Evolutionary conservation across 1,140 invertebrate genomes (phyloP).

Genomic region (Papilio xuthus): DNA sequence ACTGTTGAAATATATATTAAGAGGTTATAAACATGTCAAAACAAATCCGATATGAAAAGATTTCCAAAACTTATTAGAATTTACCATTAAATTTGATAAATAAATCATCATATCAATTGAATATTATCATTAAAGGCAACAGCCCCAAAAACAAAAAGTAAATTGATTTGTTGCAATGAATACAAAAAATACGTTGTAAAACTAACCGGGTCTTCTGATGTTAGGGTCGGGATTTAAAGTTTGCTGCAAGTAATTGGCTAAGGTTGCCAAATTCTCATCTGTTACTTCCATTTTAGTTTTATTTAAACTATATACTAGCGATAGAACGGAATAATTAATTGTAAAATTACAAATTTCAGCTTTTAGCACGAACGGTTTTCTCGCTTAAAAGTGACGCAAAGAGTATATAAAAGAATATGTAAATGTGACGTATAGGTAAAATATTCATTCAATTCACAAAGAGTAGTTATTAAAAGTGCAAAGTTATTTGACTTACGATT

Average conservation of each 20-base stretch:
- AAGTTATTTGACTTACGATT: not conserved
- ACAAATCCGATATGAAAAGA: constrained; percentile 17
- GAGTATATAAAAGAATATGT: not conserved
- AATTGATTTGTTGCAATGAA: not conserved
- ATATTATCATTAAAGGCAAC: constrained; percentile 29
- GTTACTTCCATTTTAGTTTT: constrained; percentile 88
- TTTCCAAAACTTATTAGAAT: constrained; percentile 12
- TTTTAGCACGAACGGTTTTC: not conserved
- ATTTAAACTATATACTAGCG: not conserved
- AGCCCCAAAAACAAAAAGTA: not conserved
- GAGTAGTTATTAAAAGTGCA: not conserved
- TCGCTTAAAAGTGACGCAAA: not conserved
- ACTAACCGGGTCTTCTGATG: constrained; percentile 91
- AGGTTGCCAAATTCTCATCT: constrained; percentile 89
- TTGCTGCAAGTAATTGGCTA: constrained; percentile 92
- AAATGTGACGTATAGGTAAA: not conserved
- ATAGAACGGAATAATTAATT: constrained; percentile 7
- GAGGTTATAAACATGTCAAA: constrained; percentile 25
- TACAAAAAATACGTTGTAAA: constrained; percentile 28
- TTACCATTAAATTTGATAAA: not conserved
- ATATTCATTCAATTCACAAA: not conserved
- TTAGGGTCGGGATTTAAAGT: constrained; percentile 93
- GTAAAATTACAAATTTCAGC: not conserved
- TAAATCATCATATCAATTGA: not conserved
- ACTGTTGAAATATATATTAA: not conserved